phyloP scores from a whole-genome alignment of 2,797 vertebrate species.

The Dendrocincla tyrannina region DNA sequence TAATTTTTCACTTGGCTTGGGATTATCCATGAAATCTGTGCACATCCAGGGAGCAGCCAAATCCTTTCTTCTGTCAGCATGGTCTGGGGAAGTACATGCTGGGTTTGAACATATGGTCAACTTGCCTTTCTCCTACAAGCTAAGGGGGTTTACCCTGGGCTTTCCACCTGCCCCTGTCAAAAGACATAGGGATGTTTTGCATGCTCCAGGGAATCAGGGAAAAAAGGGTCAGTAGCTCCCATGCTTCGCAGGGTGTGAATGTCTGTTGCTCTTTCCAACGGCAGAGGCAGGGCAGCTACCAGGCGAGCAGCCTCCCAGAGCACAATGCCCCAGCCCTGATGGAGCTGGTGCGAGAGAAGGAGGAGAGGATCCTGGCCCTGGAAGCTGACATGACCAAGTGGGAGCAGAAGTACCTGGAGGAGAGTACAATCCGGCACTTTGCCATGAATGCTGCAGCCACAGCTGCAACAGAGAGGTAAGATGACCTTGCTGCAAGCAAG shows the following conservation, averaged over 20 bases:
- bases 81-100: neutral
- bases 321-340: conserved; percentile 80
- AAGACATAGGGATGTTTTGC: neutral
- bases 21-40: neutral
- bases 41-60: neutral
- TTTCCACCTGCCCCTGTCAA: neutral
- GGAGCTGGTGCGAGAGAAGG: conserved; percentile 85
- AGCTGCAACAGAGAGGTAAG: conserved; percentile 79
- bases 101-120: neutral
- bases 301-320: conserved; percentile 66
- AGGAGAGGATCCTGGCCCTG: conserved; percentile 84
- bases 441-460: conserved; percentile 83
- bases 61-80: neutral
- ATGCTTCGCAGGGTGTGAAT: neutral
- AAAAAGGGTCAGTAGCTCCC: neutral
- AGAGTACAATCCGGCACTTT: conserved; percentile 86
- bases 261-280: neutral
- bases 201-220: neutral
- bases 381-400: conserved; percentile 88
- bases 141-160: neutral
- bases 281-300: conserved; percentile 80
- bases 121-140: neutral
- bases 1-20: neutral
- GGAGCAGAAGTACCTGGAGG: conserved; percentile 89
- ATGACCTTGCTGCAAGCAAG: neutral